A percentile compares a stretch with the other conserved stretches of the same genome.
Evolutionary conservation across 2,113 vertebrate genomes (phyloP).

Genomic region (Ochotona curzoniae): DNA sequence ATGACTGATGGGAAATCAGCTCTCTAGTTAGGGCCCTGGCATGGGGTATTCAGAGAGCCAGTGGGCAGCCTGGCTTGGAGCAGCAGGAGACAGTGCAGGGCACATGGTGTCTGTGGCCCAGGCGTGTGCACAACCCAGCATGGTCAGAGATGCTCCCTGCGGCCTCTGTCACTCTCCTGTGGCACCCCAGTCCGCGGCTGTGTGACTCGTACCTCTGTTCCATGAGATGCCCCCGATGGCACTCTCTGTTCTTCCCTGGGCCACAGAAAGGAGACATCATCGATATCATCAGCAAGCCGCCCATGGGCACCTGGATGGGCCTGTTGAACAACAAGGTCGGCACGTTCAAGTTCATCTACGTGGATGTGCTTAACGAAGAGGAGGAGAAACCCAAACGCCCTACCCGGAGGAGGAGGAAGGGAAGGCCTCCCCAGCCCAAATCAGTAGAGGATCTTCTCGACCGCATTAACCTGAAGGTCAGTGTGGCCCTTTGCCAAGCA

Average conservation of each 20-base stretch:
- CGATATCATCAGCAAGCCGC: slow-evolving; percentile 99
- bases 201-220: rapidly evolving
- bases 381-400: slow-evolving; percentile 97
- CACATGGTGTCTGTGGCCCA: background rate
- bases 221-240: background rate
- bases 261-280: slow-evolving; percentile 97
- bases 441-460: slow-evolving; percentile 98
- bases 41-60: background rate
- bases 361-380: slow-evolving; percentile 96
- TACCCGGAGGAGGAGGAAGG: slow-evolving; percentile 92
- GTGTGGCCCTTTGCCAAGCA: background rate
- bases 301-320: slow-evolving; percentile 99
- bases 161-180: background rate
- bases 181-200: background rate
- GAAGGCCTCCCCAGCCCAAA: slow-evolving; percentile 94
- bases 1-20: background rate
- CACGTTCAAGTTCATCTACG: slow-evolving; percentile 99
- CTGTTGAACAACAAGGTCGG: slow-evolving; percentile 98
- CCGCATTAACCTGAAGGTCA: slow-evolving; percentile 96
- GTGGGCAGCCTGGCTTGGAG: background rate
- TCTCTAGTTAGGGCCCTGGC: background rate
- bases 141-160: rapidly evolving
- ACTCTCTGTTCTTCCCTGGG: slow-evolving; percentile 55
- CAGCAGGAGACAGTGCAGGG: background rate
- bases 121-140: rapidly evolving